Evolutionary conservation across 2,113 vertebrate species (phyloP), one percentile per base, ranked within the genome.

Genomic region (Eira barbara): DNA sequence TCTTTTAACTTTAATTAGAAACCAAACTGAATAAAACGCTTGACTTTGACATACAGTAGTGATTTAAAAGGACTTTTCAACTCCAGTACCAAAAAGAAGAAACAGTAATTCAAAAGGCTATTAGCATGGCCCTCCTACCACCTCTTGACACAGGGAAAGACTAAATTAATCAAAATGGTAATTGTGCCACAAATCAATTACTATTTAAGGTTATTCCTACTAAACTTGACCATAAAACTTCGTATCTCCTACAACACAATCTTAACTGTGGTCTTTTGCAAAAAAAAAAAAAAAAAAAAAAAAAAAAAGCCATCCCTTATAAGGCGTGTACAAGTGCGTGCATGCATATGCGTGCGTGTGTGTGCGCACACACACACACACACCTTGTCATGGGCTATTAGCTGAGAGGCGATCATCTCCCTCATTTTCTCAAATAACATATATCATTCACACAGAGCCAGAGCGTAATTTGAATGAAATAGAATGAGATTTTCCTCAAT

Each of bases 1-100:
- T 96, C 36, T 94, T 96, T 95, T 97, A 96, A 42, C 25, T 94
- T 92, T 98, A 97, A 98, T 97, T 97, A 87, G 57, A 83, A 98
- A 96, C 39, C 42, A 96, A 98, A 97, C 84, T 13, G 85, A 98
- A 96, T 63, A 89, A 97, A 93, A 96, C 71, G 39, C 92, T 94
- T 96, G 94, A 95, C 87, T 98, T 81, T 95, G 78, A 55, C 34
- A 79, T 84, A 78, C 0, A 36, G 1, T 73, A 63, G 8, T 96
- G 63, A 95, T 90, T 97, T 94, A 69, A 92, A 85, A 88, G 61
- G 76, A 61, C 18, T 7, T 71, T 94, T 91, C 52, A 25, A 87
- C 42, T n/a, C 73, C 63, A 39, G 42, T 42, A 31, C 12, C 65
- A 65, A 93, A 98, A 90, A 67, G 76, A 94, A 2, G 10, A 80